phyloP scores from a whole-genome alignment of 2,113 vertebrate genomes.

The Pterocles burchelli region DNA sequence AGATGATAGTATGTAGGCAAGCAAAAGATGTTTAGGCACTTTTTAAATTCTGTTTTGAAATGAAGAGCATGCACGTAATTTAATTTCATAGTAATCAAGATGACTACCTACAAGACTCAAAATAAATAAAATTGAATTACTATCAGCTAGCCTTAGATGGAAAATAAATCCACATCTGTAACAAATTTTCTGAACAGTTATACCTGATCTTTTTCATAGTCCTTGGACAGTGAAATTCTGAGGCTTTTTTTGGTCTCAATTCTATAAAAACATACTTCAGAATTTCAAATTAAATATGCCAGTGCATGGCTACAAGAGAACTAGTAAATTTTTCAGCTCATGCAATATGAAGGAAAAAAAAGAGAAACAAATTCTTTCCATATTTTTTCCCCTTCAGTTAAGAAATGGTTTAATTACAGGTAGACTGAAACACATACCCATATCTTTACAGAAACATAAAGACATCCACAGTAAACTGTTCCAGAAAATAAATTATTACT shows the following conservation, averaged over 20 bases:
- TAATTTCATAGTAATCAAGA: constrained; percentile 67
- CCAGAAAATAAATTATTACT: constrained; percentile 34
- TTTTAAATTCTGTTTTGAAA: constrained; percentile 58
- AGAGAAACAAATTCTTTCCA: neutral
- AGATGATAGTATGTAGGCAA: constrained; percentile 44
- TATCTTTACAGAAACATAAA: constrained; percentile 3
- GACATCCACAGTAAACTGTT: constrained; percentile 13
- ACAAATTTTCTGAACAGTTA: neutral
- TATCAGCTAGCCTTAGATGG: constrained; percentile 13
- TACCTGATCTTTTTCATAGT: neutral
- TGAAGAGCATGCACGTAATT: constrained; percentile 33
- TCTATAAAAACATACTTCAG: constrained; percentile 32
- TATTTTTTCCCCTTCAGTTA: neutral
- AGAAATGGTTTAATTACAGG: constrained; percentile 14
- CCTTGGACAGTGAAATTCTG: constrained; percentile 6
- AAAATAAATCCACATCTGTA: constrained; percentile 2
- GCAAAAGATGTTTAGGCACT: constrained; percentile 42
- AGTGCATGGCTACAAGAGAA: neutral
- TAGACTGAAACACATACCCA: neutral
- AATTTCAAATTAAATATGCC: constrained; percentile 27
- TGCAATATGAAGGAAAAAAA: neutral
- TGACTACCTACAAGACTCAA: constrained; percentile 4
- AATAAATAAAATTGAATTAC: constrained; percentile 27
- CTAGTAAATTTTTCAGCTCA: neutral
- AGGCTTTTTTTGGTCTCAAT: constrained; percentile 8